These are phyloP conservation scores for Syrphus vitripennis DNA, from an alignment of 2,888 invertebrate genomes.

Conservation along the genomic window DNA sequence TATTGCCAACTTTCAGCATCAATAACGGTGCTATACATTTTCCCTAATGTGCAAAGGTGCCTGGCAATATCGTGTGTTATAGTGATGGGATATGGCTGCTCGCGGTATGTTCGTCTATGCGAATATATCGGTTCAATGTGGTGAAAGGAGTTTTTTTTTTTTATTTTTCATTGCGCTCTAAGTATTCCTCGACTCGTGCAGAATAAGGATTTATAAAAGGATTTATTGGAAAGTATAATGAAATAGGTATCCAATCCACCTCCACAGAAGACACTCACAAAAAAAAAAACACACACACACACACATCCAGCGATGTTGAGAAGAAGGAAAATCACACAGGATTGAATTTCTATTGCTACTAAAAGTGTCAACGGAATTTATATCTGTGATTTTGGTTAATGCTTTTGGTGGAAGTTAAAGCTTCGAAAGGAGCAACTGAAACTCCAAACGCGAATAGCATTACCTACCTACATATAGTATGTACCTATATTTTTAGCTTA, in stretches of 20 bases:
- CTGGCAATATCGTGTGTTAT: conserved; percentile 10
- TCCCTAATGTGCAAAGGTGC: conserved; percentile 40
- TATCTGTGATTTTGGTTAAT: conserved; percentile 65
- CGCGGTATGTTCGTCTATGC: neutral
- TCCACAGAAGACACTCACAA: neutral
- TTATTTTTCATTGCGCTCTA: neutral
- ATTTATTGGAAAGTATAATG: conserved; percentile 65
- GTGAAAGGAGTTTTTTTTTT: conserved; percentile 45
- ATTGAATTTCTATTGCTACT: conserved; percentile 69
- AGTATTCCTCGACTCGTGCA: conserved; percentile 23
- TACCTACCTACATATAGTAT: no score
- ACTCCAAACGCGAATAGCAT: neutral
- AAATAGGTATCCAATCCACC: conserved; percentile 58
- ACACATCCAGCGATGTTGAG: neutral
- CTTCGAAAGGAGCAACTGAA: no score
- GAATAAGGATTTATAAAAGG: conserved; percentile 62
- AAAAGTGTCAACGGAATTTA: conserved; percentile 69
- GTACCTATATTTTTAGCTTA: no score
- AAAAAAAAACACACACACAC: neutral
- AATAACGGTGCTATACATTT: conserved; percentile 4
- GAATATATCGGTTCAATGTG: conserved; percentile 45
- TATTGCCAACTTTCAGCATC: conserved; percentile 67
- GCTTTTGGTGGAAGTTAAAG: conserved; percentile 4
- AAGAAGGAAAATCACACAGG: conserved; percentile 46
- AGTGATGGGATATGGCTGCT: neutral